Evolutionary conservation across 1,140 invertebrate genomes (phyloP), one percentile per base, ranked within the genome.

Genomic region (Sinonovacula constricta): DNA sequence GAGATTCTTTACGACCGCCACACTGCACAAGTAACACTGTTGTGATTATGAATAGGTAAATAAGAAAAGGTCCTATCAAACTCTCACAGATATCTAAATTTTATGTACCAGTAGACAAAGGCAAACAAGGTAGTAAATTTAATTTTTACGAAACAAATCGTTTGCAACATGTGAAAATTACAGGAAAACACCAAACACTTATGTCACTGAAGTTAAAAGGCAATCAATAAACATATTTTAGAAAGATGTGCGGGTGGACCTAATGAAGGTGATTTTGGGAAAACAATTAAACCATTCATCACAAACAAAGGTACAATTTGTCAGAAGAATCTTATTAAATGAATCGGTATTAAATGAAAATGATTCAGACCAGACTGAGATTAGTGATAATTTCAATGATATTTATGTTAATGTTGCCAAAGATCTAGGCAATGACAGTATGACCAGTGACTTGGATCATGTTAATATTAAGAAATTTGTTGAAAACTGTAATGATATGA

Each of bases 161-260:
- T n/a, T n/a, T n/a, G n/a, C n/a, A n/a, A n/a, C n/a, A n/a, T n/a
- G n/a, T n/a, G n/a, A n/a, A n/a, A n/a, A n/a, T n/a, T n/a, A 68
- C 31, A 68, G 54, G 45, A 53, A 53, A 28, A 53, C 54, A 68
- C 51, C 39, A 53, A 68, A 68, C n/a, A n/a, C n/a, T 53, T 26
- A 53, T 28, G 65, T 15, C 30, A 68, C 36, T 68, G 33, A 68
- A 68, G 54, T 68, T 53, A 68, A 68, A 49, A 53, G 54, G 30
- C 36, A 68, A 68, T 53, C 49, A 14, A 30, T 68, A 7, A 68
- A 49, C 45, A 12, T 49, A 12, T 49, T 49, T 12, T 49, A 49
- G 45, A 49, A 49, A 49, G 45, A 49, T 49, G n/a, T 49, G 45
- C 45, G 10, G 45, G 45, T 12, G 45, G 45, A 49, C n/a, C 10